Evolutionary conservation across 2,888 invertebrate species (phyloP), one percentile per base, ranked within the genome.

Genomic region (Lathronympha strigana): DNA sequence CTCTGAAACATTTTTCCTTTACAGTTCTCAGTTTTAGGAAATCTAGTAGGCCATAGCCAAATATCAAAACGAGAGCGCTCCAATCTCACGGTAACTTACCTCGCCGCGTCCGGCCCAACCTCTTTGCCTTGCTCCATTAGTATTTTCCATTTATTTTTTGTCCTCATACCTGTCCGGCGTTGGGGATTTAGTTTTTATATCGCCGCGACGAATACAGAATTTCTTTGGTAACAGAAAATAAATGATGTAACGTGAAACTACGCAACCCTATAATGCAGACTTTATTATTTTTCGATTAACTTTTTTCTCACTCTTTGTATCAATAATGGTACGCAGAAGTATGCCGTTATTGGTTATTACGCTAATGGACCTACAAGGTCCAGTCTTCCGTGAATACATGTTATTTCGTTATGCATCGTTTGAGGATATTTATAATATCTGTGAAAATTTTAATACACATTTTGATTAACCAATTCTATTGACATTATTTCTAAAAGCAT

Each of bases 111-210:
- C 76, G 76, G 80, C 79, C 81, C 84, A 85, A 86, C 88, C 87
- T 86, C 87, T 81, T 81, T 79, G 86, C 81, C 81, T 78, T 85
- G 89, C 87, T 89, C 90, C 92, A 91, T 92, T 92, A 92, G 92
- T 90, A 88, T 90, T 88, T 92, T 90, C 90, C 90, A 91, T 92
- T 92, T 91, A 90, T 91, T 92, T 91, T 92, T 91, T 91, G 89
- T 91, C 89, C 90, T 87, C 90, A 86, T 91, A 90, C 90, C 91
- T 91, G 92, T 90, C 89, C 86, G 81, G 88, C 83, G 89, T 87
- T 82, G 86, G 90, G 89, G 88, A 87, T 88, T 88, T 81, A 85
- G 83, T 88, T 91, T 90, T 90, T 90, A 82, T 86, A 86, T 79
- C 79, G 82, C 79, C 84, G 84, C 90, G 89, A 89, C 91, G 90